Evolutionary conservation across 1,140 invertebrate species (phyloP).

Genomic region (Dryas iulia): DNA sequence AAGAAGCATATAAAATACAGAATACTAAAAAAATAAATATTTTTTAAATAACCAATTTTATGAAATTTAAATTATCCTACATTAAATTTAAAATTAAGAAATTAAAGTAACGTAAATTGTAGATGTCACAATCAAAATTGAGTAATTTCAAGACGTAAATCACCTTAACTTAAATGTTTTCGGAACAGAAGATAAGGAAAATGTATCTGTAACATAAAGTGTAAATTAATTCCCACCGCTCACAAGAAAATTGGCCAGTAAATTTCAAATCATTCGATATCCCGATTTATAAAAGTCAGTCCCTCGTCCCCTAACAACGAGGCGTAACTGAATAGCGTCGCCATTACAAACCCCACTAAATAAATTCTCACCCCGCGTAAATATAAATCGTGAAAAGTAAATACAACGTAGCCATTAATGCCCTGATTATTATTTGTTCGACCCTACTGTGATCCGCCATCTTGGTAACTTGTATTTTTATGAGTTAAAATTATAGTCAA

Average conservation of each 20-base stretch:
- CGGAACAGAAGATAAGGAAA: neutral
- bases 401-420: conserved; percentile 74
- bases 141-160: too few species aligned
- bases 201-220: neutral
- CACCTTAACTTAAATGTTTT: too few species aligned
- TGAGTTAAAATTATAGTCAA: conserved; percentile 41
- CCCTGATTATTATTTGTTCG: conserved; percentile 68
- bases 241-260: conserved; percentile 24
- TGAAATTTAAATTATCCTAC: too few species aligned
- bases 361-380: conserved; percentile 63
- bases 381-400: conserved; percentile 76
- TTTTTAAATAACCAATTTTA: too few species aligned
- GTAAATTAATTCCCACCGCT: neutral
- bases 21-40: too few species aligned
- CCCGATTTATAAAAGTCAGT: conserved; percentile 28
- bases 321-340: conserved; percentile 67
- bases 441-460: conserved; percentile 60
- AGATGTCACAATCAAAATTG: too few species aligned
- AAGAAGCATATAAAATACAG: too few species aligned
- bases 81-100: too few species aligned
- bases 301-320: conserved; percentile 59
- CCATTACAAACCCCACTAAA: conserved; percentile 62
- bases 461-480: conserved; percentile 56
- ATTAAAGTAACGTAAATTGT: too few species aligned
- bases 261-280: conserved; percentile 28